Percentiles rank a stretch among this genome's conserved stretches.
phyloP scores from a whole-genome alignment of 1,140 invertebrate species.

The Drosophila chauvacae region DNA sequence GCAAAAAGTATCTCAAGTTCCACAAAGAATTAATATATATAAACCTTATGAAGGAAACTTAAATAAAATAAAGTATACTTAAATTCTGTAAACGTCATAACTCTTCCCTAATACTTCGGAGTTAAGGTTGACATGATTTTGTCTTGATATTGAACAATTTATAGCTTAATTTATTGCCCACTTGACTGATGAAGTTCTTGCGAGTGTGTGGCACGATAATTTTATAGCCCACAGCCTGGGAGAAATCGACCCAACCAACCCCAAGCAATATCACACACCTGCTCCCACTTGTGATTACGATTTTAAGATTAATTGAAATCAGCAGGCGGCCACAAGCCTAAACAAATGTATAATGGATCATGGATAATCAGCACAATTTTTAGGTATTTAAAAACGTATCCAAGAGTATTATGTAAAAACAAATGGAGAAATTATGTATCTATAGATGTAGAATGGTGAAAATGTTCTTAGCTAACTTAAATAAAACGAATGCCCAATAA shows the following conservation, averaged over 20 bases:
- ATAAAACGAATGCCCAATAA: neutral
- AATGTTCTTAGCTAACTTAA: neutral
- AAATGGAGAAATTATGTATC: neutral
- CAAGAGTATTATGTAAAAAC: too few species aligned
- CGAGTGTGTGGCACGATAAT: conserved; percentile 65
- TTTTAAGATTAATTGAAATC: conserved; percentile 59
- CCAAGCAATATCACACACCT: conserved; percentile 44
- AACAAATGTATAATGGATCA: conserved; percentile 38
- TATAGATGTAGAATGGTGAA: neutral
- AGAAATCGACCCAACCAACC: conserved; percentile 14
- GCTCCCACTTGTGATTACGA: conserved; percentile 57
- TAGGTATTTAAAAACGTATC: conserved; percentile 15
- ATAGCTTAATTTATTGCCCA: conserved; percentile 69
- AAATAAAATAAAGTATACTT: neutral
- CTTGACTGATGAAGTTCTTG: conserved; percentile 74
- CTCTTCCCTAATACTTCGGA: conserved; percentile 13
- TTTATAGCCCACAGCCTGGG: conserved; percentile 23
- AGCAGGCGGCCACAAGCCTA: conserved; percentile 40
- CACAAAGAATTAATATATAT: neutral
- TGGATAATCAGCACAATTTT: conserved; percentile 9
- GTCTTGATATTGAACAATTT: conserved; percentile 70
- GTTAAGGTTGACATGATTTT: conserved; percentile 60
- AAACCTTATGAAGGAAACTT: neutral
- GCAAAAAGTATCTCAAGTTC: neutral
- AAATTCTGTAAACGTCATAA: neutral